Evolutionary conservation across 2,888 invertebrate species (phyloP), one percentile per base, ranked within the genome.

Genomic region (Mythimna impura): DNA sequence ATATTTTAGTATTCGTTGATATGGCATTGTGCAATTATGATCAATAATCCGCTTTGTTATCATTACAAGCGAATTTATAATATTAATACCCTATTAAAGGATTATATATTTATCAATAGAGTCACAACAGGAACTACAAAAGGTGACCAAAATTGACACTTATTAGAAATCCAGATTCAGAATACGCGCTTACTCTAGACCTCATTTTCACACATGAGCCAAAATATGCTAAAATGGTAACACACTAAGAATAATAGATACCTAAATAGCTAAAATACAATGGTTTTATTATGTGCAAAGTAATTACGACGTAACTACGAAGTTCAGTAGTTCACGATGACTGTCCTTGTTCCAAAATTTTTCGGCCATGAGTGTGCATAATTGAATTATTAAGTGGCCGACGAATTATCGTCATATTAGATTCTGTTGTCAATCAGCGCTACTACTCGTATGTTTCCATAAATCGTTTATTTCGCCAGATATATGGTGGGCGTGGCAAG

Each of bases 281-380:
- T 75, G 43, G 30, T 66, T 64, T 71, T 73, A 67, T 73, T 82
- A 17, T 58, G 22, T 54, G 25, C 52, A 55, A 67, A 61, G 57
- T 73, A 73, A 80, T 65, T 76, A 61, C 54, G 69, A 64, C 55
- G 54, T 66, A 50, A 60, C 57, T 66, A 66, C 30, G n/a, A 69
- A 50, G 85, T 81, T 75, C 78, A 84, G 30, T 66, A 78, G 82
- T 75, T 81, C 85, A 84, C 17, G 71, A n/a, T 77, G n/a, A 12
- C 22, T 68, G 69, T 68, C 83, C 81, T 82, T 71, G 70, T 58
- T 54, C 69, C 63, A 78, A 73, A 75, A 73, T 66, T 71, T 84
- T 76, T 75, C 43, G 43, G 64, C 43, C 63, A 62, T 22, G 30
- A 62, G 20, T 55, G 55, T 79, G 40, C 71, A 55, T 81, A 83